These are phyloP conservation scores for Agonopterix alstromeriana DNA, from an alignment of 2,888 invertebrate genomes.

Conservation along the genomic window DNA sequence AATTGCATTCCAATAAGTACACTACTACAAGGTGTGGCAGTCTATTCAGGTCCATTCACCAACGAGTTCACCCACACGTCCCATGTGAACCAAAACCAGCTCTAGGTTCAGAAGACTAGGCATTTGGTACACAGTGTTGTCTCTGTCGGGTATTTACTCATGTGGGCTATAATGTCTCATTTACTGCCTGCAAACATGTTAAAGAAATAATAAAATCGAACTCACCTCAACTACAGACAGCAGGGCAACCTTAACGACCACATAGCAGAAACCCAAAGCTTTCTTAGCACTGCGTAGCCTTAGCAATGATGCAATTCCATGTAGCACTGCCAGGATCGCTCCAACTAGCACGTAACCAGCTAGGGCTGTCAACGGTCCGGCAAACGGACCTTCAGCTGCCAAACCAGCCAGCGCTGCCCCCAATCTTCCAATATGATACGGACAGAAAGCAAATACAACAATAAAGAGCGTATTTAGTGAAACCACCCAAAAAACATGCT, in stretches of 20 bases:
- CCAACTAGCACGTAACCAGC: constrained; percentile 96
- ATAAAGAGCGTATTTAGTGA: constrained; percentile 98
- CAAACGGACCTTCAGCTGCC: constrained; percentile 86
- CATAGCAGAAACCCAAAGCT: constrained; percentile 94
- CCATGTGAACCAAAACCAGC: too few species aligned
- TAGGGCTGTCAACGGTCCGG: constrained; percentile 93
- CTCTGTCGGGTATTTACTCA: too few species aligned
- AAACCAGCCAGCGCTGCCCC: constrained; percentile 81
- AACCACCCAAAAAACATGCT: constrained; percentile 99
- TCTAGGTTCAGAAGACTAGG: too few species aligned
- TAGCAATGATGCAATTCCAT: constrained; percentile 88
- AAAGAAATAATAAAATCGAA: neutral
- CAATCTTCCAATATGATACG: constrained; percentile 95
- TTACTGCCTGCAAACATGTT: too few species aligned
- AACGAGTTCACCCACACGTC: too few species aligned
- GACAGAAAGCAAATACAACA: constrained; percentile 96
- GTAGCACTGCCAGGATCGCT: constrained; percentile 86
- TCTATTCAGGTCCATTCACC: too few species aligned
- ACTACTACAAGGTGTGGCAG: too few species aligned
- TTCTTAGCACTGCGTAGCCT: constrained; percentile 88
- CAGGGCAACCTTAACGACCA: constrained; percentile 93
- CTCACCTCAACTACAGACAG: constrained; percentile 95
- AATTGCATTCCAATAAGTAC: too few species aligned
- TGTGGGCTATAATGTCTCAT: too few species aligned
- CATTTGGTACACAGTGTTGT: too few species aligned